These are phyloP conservation scores for Melanotaenia duboulayi DNA, from an alignment of 2,113 vertebrate genomes.

Conservation along the genomic window DNA sequence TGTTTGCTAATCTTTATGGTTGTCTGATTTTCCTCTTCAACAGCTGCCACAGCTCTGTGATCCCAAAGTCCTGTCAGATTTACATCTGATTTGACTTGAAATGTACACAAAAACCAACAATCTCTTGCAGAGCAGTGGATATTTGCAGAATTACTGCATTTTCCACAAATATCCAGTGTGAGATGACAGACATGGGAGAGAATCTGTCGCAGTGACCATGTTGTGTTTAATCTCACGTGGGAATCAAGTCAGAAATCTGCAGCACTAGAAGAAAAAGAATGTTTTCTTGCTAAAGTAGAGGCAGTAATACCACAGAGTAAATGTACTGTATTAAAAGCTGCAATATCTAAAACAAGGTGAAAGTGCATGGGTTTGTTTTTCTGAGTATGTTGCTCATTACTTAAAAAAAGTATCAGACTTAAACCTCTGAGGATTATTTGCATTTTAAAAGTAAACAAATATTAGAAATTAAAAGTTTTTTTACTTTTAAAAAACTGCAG, in stretches of 20 bases:
- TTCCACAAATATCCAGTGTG: not conserved
- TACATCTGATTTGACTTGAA: not conserved
- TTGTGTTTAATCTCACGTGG: not conserved
- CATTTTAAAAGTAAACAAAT: not conserved
- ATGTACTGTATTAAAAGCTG: not conserved
- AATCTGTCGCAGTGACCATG: not conserved
- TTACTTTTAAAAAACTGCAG: too few species aligned
- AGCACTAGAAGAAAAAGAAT: not conserved
- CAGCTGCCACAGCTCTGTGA: not conserved
- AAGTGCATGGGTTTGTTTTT: not conserved
- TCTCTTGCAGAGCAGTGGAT: conserved; percentile 1
- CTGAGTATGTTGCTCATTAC: not conserved
- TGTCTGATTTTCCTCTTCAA: not conserved
- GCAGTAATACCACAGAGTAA: not conserved
- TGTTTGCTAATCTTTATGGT: not conserved
- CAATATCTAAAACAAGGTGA: not conserved
- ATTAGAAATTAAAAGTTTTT: not conserved
- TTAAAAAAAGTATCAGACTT: not conserved
- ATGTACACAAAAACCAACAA: not conserved
- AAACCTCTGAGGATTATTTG: not conserved
- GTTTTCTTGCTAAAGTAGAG: not conserved
- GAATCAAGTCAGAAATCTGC: not conserved
- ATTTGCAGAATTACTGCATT: not conserved
- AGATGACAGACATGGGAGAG: not conserved
- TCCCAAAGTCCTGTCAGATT: not conserved